Base-by-base conservation (phyloP, 2,888 invertebrate species). In the Pantelozetes paolii region DNA sequence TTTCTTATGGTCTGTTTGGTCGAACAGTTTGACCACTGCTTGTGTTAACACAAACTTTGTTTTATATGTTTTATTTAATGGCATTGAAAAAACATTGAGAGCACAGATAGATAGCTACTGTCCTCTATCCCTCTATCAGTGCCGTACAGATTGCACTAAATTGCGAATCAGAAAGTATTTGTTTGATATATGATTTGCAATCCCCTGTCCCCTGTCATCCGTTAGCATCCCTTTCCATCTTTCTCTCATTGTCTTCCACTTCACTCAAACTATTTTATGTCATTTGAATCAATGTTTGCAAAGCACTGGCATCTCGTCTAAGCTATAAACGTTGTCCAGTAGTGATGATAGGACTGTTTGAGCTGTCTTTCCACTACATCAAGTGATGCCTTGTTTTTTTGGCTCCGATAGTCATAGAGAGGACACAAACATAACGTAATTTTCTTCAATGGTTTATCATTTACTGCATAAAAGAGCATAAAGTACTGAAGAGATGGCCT, bases 101-200 rank as follows among this genome's bases (percentile, higher is more conserved):
- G 36, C 32, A 32, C n/a, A 13, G 64, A 64, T 32, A 64, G 64
- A 30, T 26, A 64, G 36, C 54, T 54, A n/a, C 2, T 54, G 23
- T 2, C 18, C 45, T 45, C 45, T 45, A 18, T 8, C n/a, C 20
- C 20, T 57, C 57, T 57, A 57, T 57, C 30, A 15, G n/a, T 57
- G 48, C 36, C 54, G 54, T 20, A n/a, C 57, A 36, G 32, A 64
- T 64, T 64, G 64, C 20, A 64, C 36, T 36, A 64, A 36, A 64
- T 64, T n/a, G 32, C 18, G 64, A 64, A 64, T 64, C 64, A 64
- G 64, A 64, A 62, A 64, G 64, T 64, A 64, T 64, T 64, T 64
- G 32, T 36, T 64, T 64, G 64, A 64, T 64, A 64, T 64, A 64
- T 64, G 64, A 64, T 36, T 64, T 30, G 32, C 64, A 13, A 32